Percentiles rank a stretch among this genome's conserved stretches.
Evolutionary conservation across 2,888 invertebrate genomes (phyloP).

Genomic region (Maniola hyperantus): DNA sequence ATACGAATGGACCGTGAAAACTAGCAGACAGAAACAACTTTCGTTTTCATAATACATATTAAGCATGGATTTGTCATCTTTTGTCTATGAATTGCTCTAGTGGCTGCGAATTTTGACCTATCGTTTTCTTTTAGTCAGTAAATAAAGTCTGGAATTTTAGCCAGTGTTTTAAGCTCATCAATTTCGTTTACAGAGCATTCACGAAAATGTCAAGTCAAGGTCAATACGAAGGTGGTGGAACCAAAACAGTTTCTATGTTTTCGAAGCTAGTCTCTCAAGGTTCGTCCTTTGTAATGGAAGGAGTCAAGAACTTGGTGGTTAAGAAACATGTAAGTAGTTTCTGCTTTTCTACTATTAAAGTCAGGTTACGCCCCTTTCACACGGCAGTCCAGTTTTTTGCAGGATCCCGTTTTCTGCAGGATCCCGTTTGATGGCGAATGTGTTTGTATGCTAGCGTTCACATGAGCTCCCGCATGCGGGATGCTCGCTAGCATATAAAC

Average conservation of each 20-base stretch:
- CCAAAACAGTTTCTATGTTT: slow-evolving; percentile 99
- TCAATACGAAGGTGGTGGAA: slow-evolving; percentile 95
- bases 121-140: neutral
- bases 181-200: slow-evolving; percentile 84
- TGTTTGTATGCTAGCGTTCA: no score
- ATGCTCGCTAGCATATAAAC: no score
- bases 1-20: no score
- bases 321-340: slow-evolving; percentile 93
- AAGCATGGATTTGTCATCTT: no score
- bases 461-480: no score
- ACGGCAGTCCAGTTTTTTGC: no score
- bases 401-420: no score
- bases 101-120: neutral
- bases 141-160: neutral
- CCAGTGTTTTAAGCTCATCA: neutral
- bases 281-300: slow-evolving; percentile 99
- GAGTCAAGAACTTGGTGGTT: slow-evolving; percentile 98
- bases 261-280: slow-evolving; percentile 98
- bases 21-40: no score
- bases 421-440: no score
- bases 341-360: neutral
- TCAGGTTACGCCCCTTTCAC: no score
- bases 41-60: no score
- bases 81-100: neutral
- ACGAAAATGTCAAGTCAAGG: slow-evolving; percentile 91